phyloP scores from a whole-genome alignment of 2,113 vertebrate species.

The Anarrhichthys ocellatus region DNA sequence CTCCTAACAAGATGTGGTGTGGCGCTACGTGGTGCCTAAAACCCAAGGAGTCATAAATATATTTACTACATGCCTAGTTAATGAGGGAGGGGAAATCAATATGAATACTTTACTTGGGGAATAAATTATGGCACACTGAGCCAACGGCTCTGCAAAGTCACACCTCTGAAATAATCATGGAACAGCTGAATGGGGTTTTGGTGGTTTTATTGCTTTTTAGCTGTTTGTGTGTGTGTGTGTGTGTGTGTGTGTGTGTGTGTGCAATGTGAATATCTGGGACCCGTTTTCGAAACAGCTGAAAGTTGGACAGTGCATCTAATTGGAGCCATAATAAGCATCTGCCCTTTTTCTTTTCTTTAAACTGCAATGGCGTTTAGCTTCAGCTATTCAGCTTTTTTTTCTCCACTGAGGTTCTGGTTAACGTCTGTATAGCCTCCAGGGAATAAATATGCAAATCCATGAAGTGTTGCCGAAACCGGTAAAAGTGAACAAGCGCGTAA shows the following conservation, averaged over 20 bases:
- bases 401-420: not conserved
- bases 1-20: slow-evolving; percentile 37
- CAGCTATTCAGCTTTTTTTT: not conserved
- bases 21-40: slow-evolving; percentile 34
- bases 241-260: not conserved
- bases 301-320: slow-evolving; percentile 39
- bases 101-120: slow-evolving; percentile 64
- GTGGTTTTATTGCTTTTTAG: slow-evolving; percentile 15
- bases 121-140: slow-evolving; percentile 68
- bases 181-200: slow-evolving; percentile 25
- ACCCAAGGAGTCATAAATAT: slow-evolving; percentile 56
- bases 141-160: slow-evolving; percentile 45
- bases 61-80: slow-evolving; percentile 52
- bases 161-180: slow-evolving; percentile 49
- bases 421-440: not conserved
- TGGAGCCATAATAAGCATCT: slow-evolving; percentile 3
- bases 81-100: slow-evolving; percentile 53
- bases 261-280: not conserved
- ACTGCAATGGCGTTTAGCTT: not conserved
- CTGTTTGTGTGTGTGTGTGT: not conserved
- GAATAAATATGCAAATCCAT: slow-evolving; percentile 19
- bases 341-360: not conserved
- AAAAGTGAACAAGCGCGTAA: not conserved
- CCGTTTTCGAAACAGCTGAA: slow-evolving; percentile 8
- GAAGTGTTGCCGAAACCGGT: not conserved